Evolutionary conservation across 2,113 vertebrate species (phyloP), one percentile per base, ranked within the genome.

Genomic region (Delphinapterus leucas): DNA sequence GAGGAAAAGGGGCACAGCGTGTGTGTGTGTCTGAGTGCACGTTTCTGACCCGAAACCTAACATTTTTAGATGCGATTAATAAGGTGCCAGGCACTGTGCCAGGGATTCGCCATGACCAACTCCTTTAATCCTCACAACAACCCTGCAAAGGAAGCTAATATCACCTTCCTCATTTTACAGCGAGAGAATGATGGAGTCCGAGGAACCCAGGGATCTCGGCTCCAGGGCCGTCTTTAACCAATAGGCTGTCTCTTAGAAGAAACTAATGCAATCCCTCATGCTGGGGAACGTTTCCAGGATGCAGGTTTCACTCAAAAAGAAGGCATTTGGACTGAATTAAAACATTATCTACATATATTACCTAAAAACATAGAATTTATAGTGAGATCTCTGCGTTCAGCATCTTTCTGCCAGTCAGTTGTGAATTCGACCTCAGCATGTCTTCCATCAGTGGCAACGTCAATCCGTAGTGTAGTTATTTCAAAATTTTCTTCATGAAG

Each of bases 321-420:
- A 55, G n/a, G 77, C 31, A 10, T 20, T 33, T 38, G 5, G 18
- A 67, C 0, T 26, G 7, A n/a, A 15, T 5, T 28, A 60, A 14
- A 83, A 88, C 38, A 28, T 6, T n/a, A n/a, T 49, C 61, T 38
- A 21, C n/a, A 67, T 28, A 5, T n/a, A 38, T 98, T 98, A 99
- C 99, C 99, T 97, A 99, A 97, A 96, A 99, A 99, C 99, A 99
- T 99, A 67, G 99, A 99, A 90, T 99, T 99, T 98, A 99, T 99
- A 67, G 99, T 99, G 93, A 99, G 99, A 94, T 99, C 99, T 98
- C 99, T 98, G 90, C 99, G 99, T 84, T 99, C 99, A 0, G 99
- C 99, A 20, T 99, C 99, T 90, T 99, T 99, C 91, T 99, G 98
- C 99, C 99, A 99, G 98, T 99, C 99, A 0, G 99, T 99, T 95